phyloP scores from a whole-genome alignment of 2,888 invertebrate species.

The Parnassius apollo region DNA sequence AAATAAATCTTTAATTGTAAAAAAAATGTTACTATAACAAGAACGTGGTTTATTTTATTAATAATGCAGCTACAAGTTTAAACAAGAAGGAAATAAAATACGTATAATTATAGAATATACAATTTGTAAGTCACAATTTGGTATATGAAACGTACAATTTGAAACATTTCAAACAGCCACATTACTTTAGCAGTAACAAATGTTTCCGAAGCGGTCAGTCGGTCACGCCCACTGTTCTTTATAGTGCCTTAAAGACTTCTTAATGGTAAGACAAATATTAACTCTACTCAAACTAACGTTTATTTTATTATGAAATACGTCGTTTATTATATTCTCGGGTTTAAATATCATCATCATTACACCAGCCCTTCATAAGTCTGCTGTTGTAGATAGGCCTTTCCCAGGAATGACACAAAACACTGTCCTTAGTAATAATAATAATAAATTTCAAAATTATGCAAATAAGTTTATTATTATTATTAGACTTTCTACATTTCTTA shows the following conservation, averaged over 20 bases:
- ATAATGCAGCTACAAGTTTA: too few species aligned
- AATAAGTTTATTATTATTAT: too few species aligned
- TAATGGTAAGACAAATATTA: conserved; percentile 31
- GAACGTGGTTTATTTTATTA: too few species aligned
- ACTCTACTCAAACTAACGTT: not conserved
- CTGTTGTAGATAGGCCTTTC: too few species aligned
- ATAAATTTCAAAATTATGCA: too few species aligned
- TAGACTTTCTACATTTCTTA: too few species aligned
- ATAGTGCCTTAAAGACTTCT: conserved; percentile 31
- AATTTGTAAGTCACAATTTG: conserved; percentile 1
- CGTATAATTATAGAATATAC: not conserved
- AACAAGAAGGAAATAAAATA: not conserved
- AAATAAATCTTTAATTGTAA: too few species aligned
- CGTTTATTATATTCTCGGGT: not conserved
- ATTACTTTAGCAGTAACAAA: conserved; percentile 14
- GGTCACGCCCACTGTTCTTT: conserved; percentile 29
- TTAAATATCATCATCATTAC: too few species aligned
- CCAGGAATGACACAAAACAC: too few species aligned
- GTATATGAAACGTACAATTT: conserved; percentile 10
- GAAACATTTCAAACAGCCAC: conserved; percentile 1
- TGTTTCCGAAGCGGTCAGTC: conserved; percentile 28
- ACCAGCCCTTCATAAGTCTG: too few species aligned
- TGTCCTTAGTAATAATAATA: too few species aligned
- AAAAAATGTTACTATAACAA: too few species aligned
- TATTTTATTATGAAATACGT: not conserved